Conservation (phyloP, 2,113 vertebrate genomes). For the Eonycteris spelaea region DNA sequence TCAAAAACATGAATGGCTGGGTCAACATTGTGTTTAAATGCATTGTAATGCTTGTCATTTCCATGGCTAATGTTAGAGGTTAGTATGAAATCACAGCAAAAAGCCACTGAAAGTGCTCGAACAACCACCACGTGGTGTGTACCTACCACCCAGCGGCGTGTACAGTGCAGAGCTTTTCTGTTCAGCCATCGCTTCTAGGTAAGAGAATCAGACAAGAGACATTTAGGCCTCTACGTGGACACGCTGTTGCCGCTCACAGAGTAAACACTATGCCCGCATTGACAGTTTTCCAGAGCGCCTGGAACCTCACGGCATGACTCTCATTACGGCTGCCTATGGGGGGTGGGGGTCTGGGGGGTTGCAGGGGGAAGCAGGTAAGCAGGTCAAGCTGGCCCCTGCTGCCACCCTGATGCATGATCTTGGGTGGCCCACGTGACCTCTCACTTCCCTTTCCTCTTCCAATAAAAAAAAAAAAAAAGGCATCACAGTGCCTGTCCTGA, state of each 20-base stretch:
- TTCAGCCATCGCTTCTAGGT: slow-evolving; percentile 35
- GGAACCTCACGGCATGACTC: background rate
- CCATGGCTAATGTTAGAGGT: background rate
- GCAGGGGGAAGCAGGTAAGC: background rate
- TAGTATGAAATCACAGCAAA: background rate
- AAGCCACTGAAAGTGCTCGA: background rate
- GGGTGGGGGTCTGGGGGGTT: background rate
- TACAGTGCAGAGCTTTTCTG: background rate
- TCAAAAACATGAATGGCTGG: too few species aligned
- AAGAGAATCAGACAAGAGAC: background rate
- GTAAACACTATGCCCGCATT: background rate
- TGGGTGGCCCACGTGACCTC: background rate
- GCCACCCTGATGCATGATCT: background rate
- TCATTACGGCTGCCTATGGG: background rate
- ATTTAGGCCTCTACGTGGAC: background rate
- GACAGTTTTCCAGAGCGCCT: background rate
- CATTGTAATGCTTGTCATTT: background rate
- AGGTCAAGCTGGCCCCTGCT: background rate
- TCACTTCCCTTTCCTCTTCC: background rate
- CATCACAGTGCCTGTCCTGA: background rate
- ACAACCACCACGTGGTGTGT: background rate
- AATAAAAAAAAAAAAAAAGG: background rate
- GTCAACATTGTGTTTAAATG: background rate
- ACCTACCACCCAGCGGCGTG: slow-evolving; percentile 61
- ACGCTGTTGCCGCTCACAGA: rapidly evolving